Percentiles rank a stretch among this genome's conserved stretches.
Conservation (phyloP, 2,797 vertebrate genomes). For the Nannoperca obscura region DNA sequence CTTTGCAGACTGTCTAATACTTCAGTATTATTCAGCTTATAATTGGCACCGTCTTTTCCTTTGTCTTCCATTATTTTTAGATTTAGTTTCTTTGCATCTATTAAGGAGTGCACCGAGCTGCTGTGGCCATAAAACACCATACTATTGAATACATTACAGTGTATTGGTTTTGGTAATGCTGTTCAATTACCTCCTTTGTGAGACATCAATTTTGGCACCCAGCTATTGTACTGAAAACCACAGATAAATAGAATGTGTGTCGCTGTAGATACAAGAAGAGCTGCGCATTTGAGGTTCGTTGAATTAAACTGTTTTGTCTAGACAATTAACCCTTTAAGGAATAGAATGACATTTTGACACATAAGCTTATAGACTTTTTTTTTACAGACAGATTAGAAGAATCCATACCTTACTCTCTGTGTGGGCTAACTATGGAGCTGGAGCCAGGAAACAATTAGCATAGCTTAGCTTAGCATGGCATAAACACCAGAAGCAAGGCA, state of each 20-base stretch:
- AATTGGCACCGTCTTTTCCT: conserved; percentile 38
- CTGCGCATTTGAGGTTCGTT: not conserved
- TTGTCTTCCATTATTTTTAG: not conserved
- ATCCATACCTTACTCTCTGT: not conserved
- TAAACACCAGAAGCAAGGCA: not conserved
- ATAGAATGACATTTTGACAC: not conserved
- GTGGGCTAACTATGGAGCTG: not conserved
- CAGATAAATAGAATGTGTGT: not conserved
- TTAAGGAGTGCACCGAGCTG: not conserved
- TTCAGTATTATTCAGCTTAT: conserved; percentile 23
- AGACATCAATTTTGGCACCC: not conserved
- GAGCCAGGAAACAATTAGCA: not conserved
- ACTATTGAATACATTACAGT: not conserved
- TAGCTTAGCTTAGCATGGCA: not conserved
- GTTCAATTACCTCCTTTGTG: not conserved
- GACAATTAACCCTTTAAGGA: not conserved
- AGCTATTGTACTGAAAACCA: conserved; percentile 2
- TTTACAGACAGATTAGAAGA: not conserved
- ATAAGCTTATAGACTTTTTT: not conserved
- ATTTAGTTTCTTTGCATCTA: conserved; percentile 8
- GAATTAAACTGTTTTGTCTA: not conserved
- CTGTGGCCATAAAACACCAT: conserved; percentile 10
- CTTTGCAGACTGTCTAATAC: conserved; percentile 21
- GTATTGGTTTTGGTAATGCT: conserved; percentile 11
- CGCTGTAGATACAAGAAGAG: not conserved